Base-by-base conservation (phyloP, 37 sponge, comb jelly and placozoan species). In the Chondrilla cf. caribensis region DNA sequence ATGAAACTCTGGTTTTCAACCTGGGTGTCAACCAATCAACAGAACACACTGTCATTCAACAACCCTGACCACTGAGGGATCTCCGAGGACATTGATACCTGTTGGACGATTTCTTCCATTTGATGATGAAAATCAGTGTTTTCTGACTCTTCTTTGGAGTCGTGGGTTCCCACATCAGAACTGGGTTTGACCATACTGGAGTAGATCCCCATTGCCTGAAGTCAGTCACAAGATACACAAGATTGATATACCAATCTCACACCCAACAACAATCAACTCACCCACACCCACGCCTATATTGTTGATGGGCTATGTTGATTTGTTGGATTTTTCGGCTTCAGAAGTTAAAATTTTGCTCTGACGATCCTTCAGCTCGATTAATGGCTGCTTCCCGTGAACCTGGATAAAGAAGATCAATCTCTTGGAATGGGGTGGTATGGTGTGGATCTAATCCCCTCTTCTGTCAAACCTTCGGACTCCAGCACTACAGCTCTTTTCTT, bases 401-500 rank as follows among this genome's bases (percentile, higher is more conserved):
- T 89, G 44, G 2, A 73, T 1, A 21, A 28, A 62, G 29, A 4
- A n/a, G 29, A 4, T n/a, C n/a, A n/a, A n/a, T n/a, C n/a, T n/a
- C n/a, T n/a, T n/a, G n/a, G n/a, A n/a, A n/a, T n/a, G n/a, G n/a
- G n/a, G n/a, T n/a, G n/a, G n/a, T n/a, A n/a, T n/a, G n/a, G n/a
- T n/a, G n/a, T n/a, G n/a, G n/a, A n/a, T n/a, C n/a, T n/a, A 47
- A 14, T 47, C 6, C 51, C 6, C 11, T 14, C 51, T 14, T 47
- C 51, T 14, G 6, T 11, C 77, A 47, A 32, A 83, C 98, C 99
- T 90, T 98, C 99, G 19, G 95, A 94, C 65, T 95, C 95, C 54
- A 98, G 60, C 62, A 98, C 89, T 32, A 84, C 89, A 24, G 99
- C 96, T 37, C 99, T 89, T 65, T 98, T 98, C 82, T 93, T 98